Evolutionary conservation across 1,140 invertebrate species (phyloP), one percentile per base, ranked within the genome.

Genomic region (Scaptomyza montana): DNA sequence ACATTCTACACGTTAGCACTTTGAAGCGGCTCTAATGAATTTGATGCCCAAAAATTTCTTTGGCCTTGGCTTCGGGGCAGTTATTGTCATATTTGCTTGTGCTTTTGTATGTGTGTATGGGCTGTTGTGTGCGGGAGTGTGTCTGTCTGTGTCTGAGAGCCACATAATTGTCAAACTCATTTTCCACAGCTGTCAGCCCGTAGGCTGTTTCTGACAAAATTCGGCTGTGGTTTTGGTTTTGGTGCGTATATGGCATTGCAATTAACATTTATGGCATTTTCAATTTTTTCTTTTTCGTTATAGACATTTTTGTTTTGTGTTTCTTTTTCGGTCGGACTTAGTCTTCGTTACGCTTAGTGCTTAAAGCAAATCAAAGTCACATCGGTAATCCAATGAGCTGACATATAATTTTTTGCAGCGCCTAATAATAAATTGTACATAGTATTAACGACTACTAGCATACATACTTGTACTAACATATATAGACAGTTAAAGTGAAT

Each of bases 211-310:
- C 39, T 3, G 39, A 43, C 59, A 63, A 51, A 55, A 45, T 50
- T 50, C n/a, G 49, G 21, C 13, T 72, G 55, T 67, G 45, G 25
- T 21, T 25, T 39, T 43, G 33, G 47, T 39, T 16, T 36, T 46
- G 49, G 53, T 49, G 67, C 41, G 19, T 36, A 9, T 66, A 9
- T 66, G 61, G 60, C 61, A 85, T 70, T 84, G 84, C 84, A 89
- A 89, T 89, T 89, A 89, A 89, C 84, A 89, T 89, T 89, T 89
- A 89, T 89, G 79, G 74, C 77, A 79, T 74, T 84, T 36, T 80
- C 77, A 69, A n/a, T 16, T 7, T 33, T n/a, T 45, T 45, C 28
- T 10, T 10, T 45, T 19, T 10, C 13, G 8, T 41, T 25, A 3
- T 25, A 25, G 21, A 4, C 1, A 25, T 25, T 25, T 25, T 4